Base-by-base conservation (phyloP, 2,797 vertebrate genomes). In the Coendou prehensilis region DNA sequence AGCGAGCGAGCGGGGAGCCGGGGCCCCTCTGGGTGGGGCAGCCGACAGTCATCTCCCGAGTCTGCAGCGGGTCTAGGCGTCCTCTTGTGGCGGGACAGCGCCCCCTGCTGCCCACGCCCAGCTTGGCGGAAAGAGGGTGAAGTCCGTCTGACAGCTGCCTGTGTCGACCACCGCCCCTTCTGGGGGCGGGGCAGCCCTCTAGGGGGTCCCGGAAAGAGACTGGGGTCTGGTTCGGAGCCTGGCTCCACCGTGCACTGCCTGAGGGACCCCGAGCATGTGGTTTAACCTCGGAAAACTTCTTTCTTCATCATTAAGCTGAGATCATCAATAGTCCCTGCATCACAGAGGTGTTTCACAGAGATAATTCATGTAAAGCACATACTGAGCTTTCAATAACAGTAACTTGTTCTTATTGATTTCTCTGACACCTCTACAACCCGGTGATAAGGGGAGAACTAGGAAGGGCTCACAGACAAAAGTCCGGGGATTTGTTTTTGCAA, bases 71-170 rank as follows among this genome's bases (percentile, higher is more conserved):
- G 5, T 5, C 14, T 26, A 6, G 28, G 2, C 15, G 2, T 13
- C 71, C 54, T 90, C 94, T 86, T 73, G 59, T 54, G 87, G 47
- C 97, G 17, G 80, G 94, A 93, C 97, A 98, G 98, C 97, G 96
- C 98, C 98, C 98, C 98, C 98, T 98, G 98, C 98, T 98, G 98
- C 90, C 75, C 23, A 4, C 59, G 26, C 57, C 59, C 59, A 37
- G 85, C 37, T 33, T 9, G 57, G 80, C 69, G 41, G 37, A 4
- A 92, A 37, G 17, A 89, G 14, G 22, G 23, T 4, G 11, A 63
- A 26, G 2, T 61, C 5, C 13, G 9, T n/a, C 45, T 28, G 7
- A 47, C 28, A 0, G 37, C 76, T 9, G 23, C 86, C 71, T 1
- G 11, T 17, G 73, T 73, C 1, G 56, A 37, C 81, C 63, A 54